phyloP scores from a whole-genome alignment of 2,113 vertebrate species.

The Speoplatyrhinus poulsoni region DNA sequence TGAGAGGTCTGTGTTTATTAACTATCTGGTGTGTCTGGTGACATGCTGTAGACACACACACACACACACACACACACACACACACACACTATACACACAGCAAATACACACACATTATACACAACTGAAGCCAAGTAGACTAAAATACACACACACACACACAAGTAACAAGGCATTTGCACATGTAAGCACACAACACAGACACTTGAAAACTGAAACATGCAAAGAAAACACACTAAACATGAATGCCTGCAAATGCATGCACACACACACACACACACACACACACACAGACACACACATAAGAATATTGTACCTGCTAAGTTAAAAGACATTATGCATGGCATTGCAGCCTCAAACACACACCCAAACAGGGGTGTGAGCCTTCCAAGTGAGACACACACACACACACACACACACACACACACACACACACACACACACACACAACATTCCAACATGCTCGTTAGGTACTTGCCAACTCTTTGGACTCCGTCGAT shows the following conservation, averaged over 20 bases:
- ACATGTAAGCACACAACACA: neutral
- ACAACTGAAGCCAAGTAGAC: neutral
- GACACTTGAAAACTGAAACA: too few relatives aligned
- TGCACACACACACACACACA: too few relatives aligned
- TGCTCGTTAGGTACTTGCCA: too few relatives aligned
- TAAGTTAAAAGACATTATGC: neutral
- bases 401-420: neutral
- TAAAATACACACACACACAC: neutral
- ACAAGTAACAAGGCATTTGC: constrained; percentile 1
- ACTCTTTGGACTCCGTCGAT: too few relatives aligned
- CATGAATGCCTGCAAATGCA: neutral
- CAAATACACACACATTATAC: neutral
- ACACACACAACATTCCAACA: neutral
- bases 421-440: neutral
- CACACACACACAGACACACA: too few relatives aligned
- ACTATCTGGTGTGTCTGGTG: constrained; percentile 51
- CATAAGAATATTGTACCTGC: too few relatives aligned
- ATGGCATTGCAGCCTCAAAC: too few relatives aligned
- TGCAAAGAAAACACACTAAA: neutral
- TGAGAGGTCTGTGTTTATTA: constrained; percentile 70
- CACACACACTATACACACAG: constrained; percentile 11
- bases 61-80: constrained; percentile 1
- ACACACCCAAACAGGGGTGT: too few relatives aligned
- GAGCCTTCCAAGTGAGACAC: too few relatives aligned
- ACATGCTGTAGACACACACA: constrained; percentile 29